Percentiles rank a stretch among this genome's conserved stretches.
Conservation (phyloP, 2,888 invertebrate species). For the Dendrolimus houi region DNA sequence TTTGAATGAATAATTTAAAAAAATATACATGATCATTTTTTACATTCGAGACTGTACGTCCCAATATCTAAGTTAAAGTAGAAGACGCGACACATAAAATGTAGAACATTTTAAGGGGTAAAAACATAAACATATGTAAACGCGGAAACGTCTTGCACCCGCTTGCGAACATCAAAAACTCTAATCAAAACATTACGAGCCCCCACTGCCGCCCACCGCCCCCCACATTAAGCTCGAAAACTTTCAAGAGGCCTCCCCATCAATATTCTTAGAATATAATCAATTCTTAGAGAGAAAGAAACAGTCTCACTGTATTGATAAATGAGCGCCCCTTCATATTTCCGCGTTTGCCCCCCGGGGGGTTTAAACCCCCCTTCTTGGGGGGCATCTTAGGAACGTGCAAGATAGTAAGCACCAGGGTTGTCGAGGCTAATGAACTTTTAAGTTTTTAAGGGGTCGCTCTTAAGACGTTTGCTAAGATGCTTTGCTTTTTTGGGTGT, state of each 20-base stretch:
- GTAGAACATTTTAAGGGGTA: slow-evolving; percentile 9
- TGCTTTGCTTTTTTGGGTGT: slow-evolving; percentile 28
- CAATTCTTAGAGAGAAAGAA: slow-evolving; percentile 74
- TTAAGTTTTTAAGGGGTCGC: slow-evolving; percentile 42
- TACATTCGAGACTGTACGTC: too few relatives aligned
- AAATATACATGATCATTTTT: too few relatives aligned
- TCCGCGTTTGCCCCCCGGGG: slow-evolving; percentile 51
- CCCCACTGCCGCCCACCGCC: slow-evolving; percentile 14
- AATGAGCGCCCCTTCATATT: slow-evolving; percentile 75
- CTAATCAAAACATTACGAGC: slow-evolving; percentile 55
- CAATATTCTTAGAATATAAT: slow-evolving; percentile 75
- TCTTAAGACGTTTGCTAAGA: slow-evolving; percentile 24
- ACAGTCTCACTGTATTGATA: slow-evolving; percentile 74
- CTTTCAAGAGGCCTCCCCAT: slow-evolving; percentile 46
- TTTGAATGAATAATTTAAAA: too few relatives aligned
- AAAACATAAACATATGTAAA: slow-evolving; percentile 22
- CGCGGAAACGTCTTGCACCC: slow-evolving; percentile 17
- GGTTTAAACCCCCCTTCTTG: slow-evolving; percentile 31
- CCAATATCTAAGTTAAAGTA: too few relatives aligned
- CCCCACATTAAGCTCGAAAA: slow-evolving; percentile 41
- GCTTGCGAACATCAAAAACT: slow-evolving; percentile 51
- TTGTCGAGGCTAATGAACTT: slow-evolving; percentile 71
- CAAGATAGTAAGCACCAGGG: slow-evolving; percentile 71
- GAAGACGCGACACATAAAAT: slow-evolving; percentile 17
- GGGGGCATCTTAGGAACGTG: slow-evolving; percentile 69